A percentile compares a stretch with the other conserved stretches of the same genome.
These are phyloP conservation scores for Mesoclemmys tuberculata DNA, from an alignment of 2,113 vertebrate species.

Conservation along the genomic window DNA sequence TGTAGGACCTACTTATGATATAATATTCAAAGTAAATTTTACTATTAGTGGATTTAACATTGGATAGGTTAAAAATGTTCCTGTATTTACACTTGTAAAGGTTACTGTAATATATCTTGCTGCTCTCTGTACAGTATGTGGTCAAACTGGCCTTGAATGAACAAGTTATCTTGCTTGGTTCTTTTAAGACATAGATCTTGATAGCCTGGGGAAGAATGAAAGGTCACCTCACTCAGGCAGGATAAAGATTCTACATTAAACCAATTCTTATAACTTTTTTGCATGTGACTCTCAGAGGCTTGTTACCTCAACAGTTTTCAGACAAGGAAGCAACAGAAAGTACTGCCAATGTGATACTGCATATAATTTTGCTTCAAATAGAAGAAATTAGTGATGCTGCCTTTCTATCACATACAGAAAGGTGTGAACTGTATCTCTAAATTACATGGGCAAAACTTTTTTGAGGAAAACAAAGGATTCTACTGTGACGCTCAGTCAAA, in stretches of 20 bases:
- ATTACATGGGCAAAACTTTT: no score
- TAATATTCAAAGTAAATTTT: not conserved
- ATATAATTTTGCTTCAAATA: no score
- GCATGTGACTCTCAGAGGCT: not conserved
- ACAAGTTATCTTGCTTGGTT: not conserved
- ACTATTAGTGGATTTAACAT: not conserved
- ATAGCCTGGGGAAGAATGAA: not conserved
- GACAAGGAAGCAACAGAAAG: not conserved
- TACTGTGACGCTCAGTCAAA: not conserved
- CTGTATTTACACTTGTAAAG: not conserved
- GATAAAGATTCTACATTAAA: not conserved
- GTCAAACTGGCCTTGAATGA: not conserved
- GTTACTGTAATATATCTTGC: not conserved
- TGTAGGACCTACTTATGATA: not conserved
- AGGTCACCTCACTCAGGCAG: not conserved
- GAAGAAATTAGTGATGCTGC: no score
- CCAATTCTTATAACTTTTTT: not conserved
- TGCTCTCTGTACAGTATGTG: not conserved
- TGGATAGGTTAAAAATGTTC: not conserved
- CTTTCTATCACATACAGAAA: not conserved
- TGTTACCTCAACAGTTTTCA: not conserved
- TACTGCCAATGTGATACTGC: no score
- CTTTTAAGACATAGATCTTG: not conserved
- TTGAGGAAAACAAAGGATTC: not conserved
- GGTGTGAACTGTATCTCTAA: no score